Conservation (phyloP, 1,140 invertebrate genomes). For the Drosophila arawakana region DNA sequence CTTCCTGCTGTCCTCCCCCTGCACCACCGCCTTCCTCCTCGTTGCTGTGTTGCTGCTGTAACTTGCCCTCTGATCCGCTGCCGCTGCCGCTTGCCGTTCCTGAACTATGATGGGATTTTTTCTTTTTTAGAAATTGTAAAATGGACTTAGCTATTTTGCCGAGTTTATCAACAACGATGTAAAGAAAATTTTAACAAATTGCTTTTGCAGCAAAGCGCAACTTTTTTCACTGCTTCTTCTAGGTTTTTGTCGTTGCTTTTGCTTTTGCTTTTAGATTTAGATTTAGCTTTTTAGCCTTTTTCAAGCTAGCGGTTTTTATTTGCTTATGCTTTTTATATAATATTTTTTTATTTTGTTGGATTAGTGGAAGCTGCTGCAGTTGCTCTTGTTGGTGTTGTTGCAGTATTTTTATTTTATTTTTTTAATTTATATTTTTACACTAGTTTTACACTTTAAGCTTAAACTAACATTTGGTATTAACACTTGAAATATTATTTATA, state of each 20-base stretch:
- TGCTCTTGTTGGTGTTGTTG: conserved; percentile 14
- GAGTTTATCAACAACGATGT: conserved; percentile 66
- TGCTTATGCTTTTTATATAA: conserved; percentile 11
- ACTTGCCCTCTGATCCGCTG: conserved; percentile 64
- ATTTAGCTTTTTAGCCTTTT: conserved; percentile 25
- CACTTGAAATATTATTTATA: conserved; percentile 31
- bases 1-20: conserved; percentile 67
- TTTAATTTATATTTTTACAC: conserved; percentile 36
- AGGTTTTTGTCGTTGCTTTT: conserved; percentile 20
- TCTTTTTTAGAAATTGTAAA: conserved; percentile 84
- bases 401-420: conserved; percentile 15
- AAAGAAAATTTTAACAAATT: conserved; percentile 53
- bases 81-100: conserved; percentile 52
- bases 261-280: conserved; percentile 20
- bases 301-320: conserved; percentile 18
- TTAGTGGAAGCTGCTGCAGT: conserved; percentile 50
- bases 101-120: conserved; percentile 83
- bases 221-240: conserved; percentile 34
- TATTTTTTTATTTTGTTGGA: conserved; percentile 23
- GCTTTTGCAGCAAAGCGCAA: conserved; percentile 41
- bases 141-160: conserved; percentile 84
- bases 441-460: conserved; percentile 79
- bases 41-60: conserved; percentile 76
- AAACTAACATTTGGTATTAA: conserved; percentile 77
- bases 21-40: conserved; percentile 77